Evolutionary conservation across 2,113 vertebrate genomes (phyloP), one percentile per base, ranked within the genome.

Genomic region (Misgurnus mizolepis): DNA sequence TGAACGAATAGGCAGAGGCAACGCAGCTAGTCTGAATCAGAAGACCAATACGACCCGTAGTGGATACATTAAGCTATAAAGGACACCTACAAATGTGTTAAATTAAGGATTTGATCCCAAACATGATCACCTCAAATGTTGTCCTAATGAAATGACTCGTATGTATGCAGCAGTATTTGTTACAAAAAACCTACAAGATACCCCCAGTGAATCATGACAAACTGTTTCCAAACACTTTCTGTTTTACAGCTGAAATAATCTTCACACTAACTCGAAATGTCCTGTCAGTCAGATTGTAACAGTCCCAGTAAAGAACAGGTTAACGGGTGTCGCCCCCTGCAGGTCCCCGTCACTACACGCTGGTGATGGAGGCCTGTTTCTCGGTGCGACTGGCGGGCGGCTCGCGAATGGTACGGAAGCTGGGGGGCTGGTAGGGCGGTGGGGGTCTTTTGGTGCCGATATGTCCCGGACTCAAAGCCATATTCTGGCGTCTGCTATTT

Each of bases 301-400:
- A 80, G 78, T 65, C 69, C 40, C 34, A 49, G 61, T 55, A 61
- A 39, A 50, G 74, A n/a, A 10, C 61, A 14, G 1, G 7, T 40
- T 50, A 50, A 64, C 55, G 70, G 18, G 58, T 50, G 68, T 45
- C 43, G 58, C 81, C 34, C 65, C 55, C 47, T 9, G 18, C 27
- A n/a, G 9, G 49, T 58, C 50, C 45, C 14, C 11, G 40, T 56
- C 47, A 67, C 84, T 93, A 98, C 92, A 99, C 97, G 86, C 97
- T 98, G 90, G 97, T 99, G 91, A 99, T 97, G 86, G 97, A 98
- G 80, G 97, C 97, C 93, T 98, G 98, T 92, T 96, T 99, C 89
- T 99, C 97, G n/a, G 95, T 91, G 85, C 97, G 96, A 4, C 87
- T 90, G 40, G 93, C 47, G 0, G 95, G 89, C 0, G 96, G 93